Base-by-base conservation (phyloP, 2,888 invertebrate species). In the Leucozona laternaria region DNA sequence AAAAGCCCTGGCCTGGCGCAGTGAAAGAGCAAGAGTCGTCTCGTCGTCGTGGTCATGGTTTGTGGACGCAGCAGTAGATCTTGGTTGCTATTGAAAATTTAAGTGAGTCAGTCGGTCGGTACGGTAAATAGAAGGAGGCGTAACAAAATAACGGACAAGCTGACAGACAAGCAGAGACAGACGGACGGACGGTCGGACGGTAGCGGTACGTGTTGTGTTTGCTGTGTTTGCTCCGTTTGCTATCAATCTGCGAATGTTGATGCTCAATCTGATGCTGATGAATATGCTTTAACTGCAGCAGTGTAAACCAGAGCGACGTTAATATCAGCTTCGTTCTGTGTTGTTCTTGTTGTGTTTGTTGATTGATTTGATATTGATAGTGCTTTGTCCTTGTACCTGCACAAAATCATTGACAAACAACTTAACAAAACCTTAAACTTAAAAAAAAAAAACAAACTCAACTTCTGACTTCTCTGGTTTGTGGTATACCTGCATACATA, bases 1-100 rank as follows among this genome's bases (percentile, higher is more conserved):
- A 66, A 64, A 66, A 66, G 64, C 64, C 64, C 64, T 48, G 48
- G 28, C 64, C 25, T 64, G 64, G 64, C 64, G 64, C 64, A 66
- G 64, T 66, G 48, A 66, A 48, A 66, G 64, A 64, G 64, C 28
- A 60, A 58, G 34, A 34, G 64, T 66, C 48, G 64, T 20, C 48
- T 31, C 25, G 64, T 48, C 22, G 28, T 64, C 48, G 48, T 66
- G 64, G 64, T 66, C 48, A 66, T 66, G 64, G 64, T 45, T 66
- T 66, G 64, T 66, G 48, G 48, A 48, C 45, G 64, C 64, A 66
- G 64, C 45, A 40, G 62, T 45, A 66, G 64, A 48, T 48, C 64
- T 66, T 66, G 64, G 31, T 66, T 66, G 64, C 31, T 48, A 66
- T 66, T 66, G 64, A 66, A 66, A 66, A 22, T 40, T 66, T 66